phyloP scores from a whole-genome alignment of 2,113 vertebrate genomes.

The Otolemur garnettii region DNA sequence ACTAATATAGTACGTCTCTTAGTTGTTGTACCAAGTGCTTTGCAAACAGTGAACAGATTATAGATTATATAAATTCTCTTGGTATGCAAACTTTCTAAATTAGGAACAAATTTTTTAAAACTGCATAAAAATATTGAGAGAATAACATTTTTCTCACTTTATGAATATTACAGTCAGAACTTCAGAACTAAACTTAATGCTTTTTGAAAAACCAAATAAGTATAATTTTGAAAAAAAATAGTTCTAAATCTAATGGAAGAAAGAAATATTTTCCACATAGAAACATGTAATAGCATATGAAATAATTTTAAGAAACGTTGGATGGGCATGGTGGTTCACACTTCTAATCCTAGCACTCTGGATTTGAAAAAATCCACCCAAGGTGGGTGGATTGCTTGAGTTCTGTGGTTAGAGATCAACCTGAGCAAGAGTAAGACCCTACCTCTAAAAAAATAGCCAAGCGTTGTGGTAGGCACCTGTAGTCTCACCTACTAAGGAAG shows the following conservation, averaged over 20 bases:
- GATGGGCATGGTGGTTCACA: too few species aligned
- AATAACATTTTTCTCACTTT: not conserved
- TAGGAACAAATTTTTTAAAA: not conserved
- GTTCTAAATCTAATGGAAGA: not conserved
- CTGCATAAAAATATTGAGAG: not conserved
- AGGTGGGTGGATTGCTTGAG: too few species aligned
- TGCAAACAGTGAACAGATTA: conserved; percentile 11
- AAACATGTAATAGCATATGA: not conserved
- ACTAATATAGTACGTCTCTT: not conserved
- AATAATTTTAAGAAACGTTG: not conserved
- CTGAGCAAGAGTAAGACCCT: too few species aligned
- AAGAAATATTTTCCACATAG: not conserved
- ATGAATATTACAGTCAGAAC: not conserved
- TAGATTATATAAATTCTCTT: not conserved
- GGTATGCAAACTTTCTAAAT: not conserved
- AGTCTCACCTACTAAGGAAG: too few species aligned
- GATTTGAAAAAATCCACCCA: too few species aligned
- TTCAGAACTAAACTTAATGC: not conserved
- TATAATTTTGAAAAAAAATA: not conserved
- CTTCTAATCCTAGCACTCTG: too few species aligned
- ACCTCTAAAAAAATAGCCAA: too few species aligned
- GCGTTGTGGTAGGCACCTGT: too few species aligned
- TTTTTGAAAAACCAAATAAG: conserved; percentile 31
- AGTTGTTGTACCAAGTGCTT: conserved; percentile 11
- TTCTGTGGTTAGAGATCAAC: too few species aligned